Conservation (phyloP, 2,888 invertebrate species). For the Pristionchus exspectatus region DNA sequence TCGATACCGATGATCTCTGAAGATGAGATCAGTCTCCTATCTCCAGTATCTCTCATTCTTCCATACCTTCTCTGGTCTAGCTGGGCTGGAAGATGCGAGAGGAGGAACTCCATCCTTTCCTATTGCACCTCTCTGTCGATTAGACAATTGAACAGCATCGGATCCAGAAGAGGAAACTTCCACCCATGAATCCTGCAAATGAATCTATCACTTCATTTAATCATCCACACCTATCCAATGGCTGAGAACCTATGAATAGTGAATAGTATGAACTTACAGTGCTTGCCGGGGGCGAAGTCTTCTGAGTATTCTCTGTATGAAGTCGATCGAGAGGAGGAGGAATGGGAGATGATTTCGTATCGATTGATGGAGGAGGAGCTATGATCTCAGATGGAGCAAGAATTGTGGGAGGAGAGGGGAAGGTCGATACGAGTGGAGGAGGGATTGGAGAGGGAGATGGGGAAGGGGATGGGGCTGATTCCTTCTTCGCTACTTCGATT, state of each 20-base stretch:
- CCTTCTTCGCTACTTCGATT: neutral
- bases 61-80: conserved; percentile 42
- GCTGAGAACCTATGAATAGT: neutral
- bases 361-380: neutral
- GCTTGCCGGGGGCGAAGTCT: conserved; percentile 27
- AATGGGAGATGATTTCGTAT: neutral
- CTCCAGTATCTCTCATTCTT: neutral
- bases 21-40: neutral
- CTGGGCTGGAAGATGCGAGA: conserved; percentile 2
- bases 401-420: conserved; percentile 13
- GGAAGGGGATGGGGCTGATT: neutral
- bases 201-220: neutral
- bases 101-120: conserved; percentile 45
- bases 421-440: neutral
- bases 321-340: conserved; percentile 21
- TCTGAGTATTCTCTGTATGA: conserved; percentile 28
- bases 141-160: neutral
- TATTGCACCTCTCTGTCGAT: neutral
- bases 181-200: conserved; percentile 51
- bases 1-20: conserved; percentile 18
- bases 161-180: conserved; percentile 44
- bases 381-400: conserved; percentile 21
- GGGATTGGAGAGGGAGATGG: conserved; percentile 19
- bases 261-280: neutral
- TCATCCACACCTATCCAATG: neutral